Percentiles rank a stretch among this genome's conserved stretches.
These are phyloP conservation scores for Myotis lucifugus DNA, from an alignment of 2,113 vertebrate species.

Conservation along the genomic window DNA sequence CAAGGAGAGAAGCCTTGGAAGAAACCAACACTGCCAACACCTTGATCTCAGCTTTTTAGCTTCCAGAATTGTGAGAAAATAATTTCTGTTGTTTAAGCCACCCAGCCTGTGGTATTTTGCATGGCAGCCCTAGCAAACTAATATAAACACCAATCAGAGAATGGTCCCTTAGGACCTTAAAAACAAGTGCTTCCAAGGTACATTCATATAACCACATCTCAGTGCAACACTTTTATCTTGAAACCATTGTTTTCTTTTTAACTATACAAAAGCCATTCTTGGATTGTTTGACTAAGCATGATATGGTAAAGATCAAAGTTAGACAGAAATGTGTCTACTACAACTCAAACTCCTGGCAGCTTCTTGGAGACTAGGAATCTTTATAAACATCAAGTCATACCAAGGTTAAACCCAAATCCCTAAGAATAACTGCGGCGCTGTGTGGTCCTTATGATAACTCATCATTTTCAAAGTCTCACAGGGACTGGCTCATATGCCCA, in stretches of 20 bases:
- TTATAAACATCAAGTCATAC: background rate
- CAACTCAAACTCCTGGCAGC: background rate
- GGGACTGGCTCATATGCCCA: background rate
- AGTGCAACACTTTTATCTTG: background rate
- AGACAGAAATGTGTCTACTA: background rate
- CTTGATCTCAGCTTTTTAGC: background rate
- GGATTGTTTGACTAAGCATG: background rate
- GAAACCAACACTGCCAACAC: background rate
- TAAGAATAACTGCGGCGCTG: background rate
- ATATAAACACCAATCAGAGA: background rate
- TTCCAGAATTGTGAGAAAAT: background rate
- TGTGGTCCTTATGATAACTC: background rate
- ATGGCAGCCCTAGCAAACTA: background rate
- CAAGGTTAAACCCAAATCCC: background rate
- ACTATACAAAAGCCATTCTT: background rate
- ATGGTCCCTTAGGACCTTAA: background rate
- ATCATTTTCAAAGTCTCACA: background rate
- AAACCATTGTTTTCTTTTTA: background rate
- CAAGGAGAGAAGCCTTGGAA: background rate
- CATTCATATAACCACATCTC: background rate
- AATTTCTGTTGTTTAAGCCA: background rate
- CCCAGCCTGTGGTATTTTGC: background rate
- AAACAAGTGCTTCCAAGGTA: background rate
- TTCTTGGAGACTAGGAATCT: background rate
- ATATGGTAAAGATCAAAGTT: background rate